Evolutionary conservation across 2,888 invertebrate genomes (phyloP), one percentile per base, ranked within the genome.

Genomic region (Cosmia trapezina): DNA sequence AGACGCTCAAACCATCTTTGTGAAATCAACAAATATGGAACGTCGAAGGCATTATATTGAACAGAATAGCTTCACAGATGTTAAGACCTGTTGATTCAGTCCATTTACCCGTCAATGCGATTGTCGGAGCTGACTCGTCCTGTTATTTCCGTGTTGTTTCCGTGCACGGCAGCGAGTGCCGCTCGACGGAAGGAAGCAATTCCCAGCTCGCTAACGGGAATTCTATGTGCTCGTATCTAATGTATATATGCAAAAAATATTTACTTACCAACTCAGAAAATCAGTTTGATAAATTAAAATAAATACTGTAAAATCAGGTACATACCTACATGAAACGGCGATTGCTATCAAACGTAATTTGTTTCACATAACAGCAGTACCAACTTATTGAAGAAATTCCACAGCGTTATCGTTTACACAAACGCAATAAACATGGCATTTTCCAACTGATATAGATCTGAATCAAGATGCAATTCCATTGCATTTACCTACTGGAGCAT

Each of bases 131-230:
- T 91, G 91, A 88, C 91, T 91, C 91, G 92, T 91, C 91, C 92
- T 91, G 92, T 93, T 92, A 95, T 95, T 95, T 95, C 95, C 95
- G 93, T 91, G 92, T 93, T 92, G 95, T 95, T 95, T 95, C 95
- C 95, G 93, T 89, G 89, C 87, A 59, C 89, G 86, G 88, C 89
- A 89, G 90, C 87, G 86, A 89, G 83, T 87, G 86, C 83, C 86
- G 86, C 74, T 80, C 74, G 89, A 85, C 93, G 95, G 96, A 95
- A 95, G 95, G 96, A 95, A 95, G 93, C 89, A 94, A 96, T 95
- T 94, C 92, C 92, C 91, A 91, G 89, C 87, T 88, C 86, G 88
- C 91, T 90, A 91, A 90, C 91, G 89, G 92, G 91, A 92, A 90
- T 90, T 90, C 88, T 88, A 87, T 88, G 83, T 80, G 82, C 47